phyloP scores from a whole-genome alignment of 92 coral and sea anemone species.

The Palythoa caribaeorum region DNA sequence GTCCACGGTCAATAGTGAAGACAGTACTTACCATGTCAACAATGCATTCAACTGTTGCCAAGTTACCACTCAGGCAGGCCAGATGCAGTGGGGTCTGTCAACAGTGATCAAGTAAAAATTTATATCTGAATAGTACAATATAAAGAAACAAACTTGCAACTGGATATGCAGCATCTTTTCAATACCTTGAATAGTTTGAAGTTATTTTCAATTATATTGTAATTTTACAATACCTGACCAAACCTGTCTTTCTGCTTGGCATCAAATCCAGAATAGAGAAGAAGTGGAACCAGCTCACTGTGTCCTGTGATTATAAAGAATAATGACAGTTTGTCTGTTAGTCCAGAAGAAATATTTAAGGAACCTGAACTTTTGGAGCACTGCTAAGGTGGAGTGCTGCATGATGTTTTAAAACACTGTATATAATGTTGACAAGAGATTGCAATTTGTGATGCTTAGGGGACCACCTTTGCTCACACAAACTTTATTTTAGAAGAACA shows the following conservation, averaged over 20 bases:
- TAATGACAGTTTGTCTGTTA: too few species aligned
- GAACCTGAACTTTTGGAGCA: too few species aligned
- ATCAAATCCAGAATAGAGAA: slow-evolving; percentile 95
- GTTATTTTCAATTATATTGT: not conserved
- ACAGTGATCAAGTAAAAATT: not conserved
- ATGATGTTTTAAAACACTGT: too few species aligned
- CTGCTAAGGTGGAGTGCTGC: too few species aligned
- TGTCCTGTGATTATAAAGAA: slow-evolving; percentile 69
- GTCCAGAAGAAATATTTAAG: too few species aligned
- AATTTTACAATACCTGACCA: slow-evolving; percentile 85
- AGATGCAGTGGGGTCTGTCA: slow-evolving; percentile 92
- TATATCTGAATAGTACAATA: too few species aligned
- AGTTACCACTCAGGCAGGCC: slow-evolving; percentile 95
- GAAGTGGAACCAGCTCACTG: slow-evolving; percentile 93
- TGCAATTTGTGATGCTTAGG: too few species aligned
- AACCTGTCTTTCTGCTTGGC: slow-evolving; percentile 95
- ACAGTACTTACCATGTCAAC: slow-evolving; percentile 88
- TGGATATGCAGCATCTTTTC: too few species aligned
- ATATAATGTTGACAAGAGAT: too few species aligned
- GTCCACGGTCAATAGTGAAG: not conserved
- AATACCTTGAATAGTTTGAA: not conserved
- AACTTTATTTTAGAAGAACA: too few species aligned
- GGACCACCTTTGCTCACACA: too few species aligned
- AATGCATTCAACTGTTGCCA: slow-evolving; percentile 88
- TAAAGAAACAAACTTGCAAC: too few species aligned